Evolutionary conservation across 2,797 vertebrate genomes (phyloP).

Genomic region (Loriculus beryllinus): DNA sequence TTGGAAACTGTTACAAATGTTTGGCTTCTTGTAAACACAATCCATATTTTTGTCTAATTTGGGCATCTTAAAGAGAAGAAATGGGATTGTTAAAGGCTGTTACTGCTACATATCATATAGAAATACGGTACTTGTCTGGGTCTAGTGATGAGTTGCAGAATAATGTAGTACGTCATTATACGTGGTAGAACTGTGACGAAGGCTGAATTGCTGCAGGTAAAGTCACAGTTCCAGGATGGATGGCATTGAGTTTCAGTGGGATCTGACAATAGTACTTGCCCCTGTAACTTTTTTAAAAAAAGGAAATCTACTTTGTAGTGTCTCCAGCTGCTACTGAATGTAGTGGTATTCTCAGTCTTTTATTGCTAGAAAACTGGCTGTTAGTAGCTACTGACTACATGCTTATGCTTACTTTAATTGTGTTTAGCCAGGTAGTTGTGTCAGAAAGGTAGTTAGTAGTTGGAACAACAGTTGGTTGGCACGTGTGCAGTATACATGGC

Average conservation of each 20-base stretch:
- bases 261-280: not conserved
- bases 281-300: not conserved
- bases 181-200: not conserved
- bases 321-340: not conserved
- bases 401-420: not conserved
- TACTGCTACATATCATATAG: not conserved
- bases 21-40: not conserved
- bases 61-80: not conserved
- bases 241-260: not conserved
- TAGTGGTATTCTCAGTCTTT: not conserved
- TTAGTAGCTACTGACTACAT: not conserved
- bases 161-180: not conserved
- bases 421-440: not conserved
- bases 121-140: not conserved
- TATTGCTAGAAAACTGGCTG: not conserved
- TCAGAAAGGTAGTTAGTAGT: not conserved
- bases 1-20: not conserved
- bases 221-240: not conserved
- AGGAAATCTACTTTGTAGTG: not conserved
- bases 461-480: not conserved
- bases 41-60: not conserved
- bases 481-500: rapidly evolving
- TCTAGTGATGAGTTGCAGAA: not conserved
- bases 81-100: not conserved
- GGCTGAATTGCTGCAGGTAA: not conserved